Percentiles rank a stretch among this genome's conserved stretches.
Evolutionary conservation across 2,888 invertebrate species (phyloP).

Genomic region (Xanthostigma xanthostigma): DNA sequence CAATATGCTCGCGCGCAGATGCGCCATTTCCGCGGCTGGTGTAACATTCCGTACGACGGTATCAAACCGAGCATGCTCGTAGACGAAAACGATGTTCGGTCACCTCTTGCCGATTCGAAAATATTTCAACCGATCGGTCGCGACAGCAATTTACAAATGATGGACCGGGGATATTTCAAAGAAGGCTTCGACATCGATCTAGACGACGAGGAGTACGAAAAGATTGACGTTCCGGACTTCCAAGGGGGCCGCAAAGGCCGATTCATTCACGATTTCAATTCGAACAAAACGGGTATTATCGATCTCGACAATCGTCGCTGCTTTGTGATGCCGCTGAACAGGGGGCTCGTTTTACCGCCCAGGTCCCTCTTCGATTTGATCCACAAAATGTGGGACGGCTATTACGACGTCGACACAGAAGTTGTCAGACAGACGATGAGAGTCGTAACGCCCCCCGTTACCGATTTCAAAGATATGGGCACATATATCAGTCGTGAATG

Average conservation of each 20-base stretch:
- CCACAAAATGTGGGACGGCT: constrained; percentile 61
- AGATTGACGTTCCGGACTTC: constrained; percentile 75
- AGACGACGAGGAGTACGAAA: constrained; percentile 57
- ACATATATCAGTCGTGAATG: constrained; percentile 58
- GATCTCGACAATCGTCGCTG: constrained; percentile 44
- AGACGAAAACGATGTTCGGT: constrained; percentile 12
- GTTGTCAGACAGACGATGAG: constrained; percentile 62
- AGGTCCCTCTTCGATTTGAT: constrained; percentile 64
- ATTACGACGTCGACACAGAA: constrained; percentile 69
- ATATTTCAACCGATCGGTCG: constrained; percentile 14
- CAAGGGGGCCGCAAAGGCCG: constrained; percentile 66
- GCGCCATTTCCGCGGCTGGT: constrained; percentile 51
- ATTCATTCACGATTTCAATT: constrained; percentile 85
- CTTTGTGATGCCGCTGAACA: constrained; percentile 82
- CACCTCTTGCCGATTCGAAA: constrained; percentile 17
- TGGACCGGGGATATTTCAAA: constrained; percentile 38
- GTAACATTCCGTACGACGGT: constrained; percentile 44
- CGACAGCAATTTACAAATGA: constrained; percentile 1
- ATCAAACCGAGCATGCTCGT: constrained; percentile 6
- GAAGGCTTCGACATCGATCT: constrained; percentile 71
- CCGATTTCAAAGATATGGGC: constrained; percentile 46
- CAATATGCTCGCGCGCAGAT: constrained; percentile 48
- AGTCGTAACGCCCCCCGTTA: constrained; percentile 54
- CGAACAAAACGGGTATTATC: constrained; percentile 44
- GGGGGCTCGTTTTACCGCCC: constrained; percentile 61